Conservation (phyloP, 2,797 vertebrate genomes). For the Darevskia nairensis region DNA sequence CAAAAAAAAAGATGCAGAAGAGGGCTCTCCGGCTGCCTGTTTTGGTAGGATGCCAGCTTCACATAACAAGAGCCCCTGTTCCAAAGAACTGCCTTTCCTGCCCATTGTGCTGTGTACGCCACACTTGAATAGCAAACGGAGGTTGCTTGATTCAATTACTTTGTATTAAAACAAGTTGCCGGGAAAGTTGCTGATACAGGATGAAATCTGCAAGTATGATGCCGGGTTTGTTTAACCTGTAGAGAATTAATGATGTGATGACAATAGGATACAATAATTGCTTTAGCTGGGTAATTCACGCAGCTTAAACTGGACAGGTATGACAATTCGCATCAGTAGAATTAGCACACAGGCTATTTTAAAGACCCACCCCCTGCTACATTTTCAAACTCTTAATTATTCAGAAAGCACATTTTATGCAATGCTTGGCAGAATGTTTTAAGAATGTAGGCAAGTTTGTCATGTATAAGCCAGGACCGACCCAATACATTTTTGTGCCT, state of each 20-base stretch:
- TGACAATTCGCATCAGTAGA: conserved; percentile 59
- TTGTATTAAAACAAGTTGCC: conserved; percentile 60
- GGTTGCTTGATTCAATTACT: conserved; percentile 58
- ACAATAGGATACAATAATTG: conserved; percentile 72
- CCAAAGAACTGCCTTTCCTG: background rate
- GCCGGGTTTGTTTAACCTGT: conserved; percentile 72
- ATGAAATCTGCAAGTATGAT: conserved; percentile 66
- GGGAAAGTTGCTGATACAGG: conserved; percentile 61
- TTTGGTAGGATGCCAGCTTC: background rate
- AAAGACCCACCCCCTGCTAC: background rate
- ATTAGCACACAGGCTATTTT: conserved; percentile 54
- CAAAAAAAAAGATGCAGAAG: background rate
- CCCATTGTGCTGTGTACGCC: background rate
- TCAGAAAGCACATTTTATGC: conserved; percentile 1
- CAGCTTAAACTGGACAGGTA: conserved; percentile 60
- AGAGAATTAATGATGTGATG: conserved; percentile 74
- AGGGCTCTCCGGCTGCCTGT: background rate
- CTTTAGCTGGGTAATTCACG: conserved; percentile 67
- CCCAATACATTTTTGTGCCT: no score
- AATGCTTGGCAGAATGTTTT: conserved; percentile 41
- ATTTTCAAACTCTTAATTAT: conserved; percentile 32
- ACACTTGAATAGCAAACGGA: conserved; percentile 38
- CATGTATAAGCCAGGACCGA: no score
- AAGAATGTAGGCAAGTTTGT: conserved; percentile 18
- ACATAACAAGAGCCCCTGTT: background rate